phyloP scores from a whole-genome alignment of 2,797 vertebrate species.

The Nothura maculosa region DNA sequence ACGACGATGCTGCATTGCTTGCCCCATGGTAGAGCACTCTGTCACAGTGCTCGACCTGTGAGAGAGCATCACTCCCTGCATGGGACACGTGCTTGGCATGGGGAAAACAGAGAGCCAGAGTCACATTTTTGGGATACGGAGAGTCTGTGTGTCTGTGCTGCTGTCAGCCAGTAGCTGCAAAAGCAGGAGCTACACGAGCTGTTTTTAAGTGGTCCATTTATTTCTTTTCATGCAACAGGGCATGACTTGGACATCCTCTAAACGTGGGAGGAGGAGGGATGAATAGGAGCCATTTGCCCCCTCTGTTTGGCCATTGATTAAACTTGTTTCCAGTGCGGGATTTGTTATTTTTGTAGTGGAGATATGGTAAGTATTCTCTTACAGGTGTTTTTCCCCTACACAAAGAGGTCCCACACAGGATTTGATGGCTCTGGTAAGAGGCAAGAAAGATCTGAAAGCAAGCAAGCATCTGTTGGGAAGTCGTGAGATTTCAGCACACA shows the following conservation, averaged over 20 bases:
- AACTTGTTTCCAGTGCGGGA: neutral
- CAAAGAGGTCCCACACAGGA: accelerated
- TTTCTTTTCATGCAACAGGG: neutral
- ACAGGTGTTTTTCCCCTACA: neutral
- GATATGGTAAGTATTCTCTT: neutral
- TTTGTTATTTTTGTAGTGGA: neutral
- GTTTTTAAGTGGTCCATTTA: neutral
- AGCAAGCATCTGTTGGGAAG: neutral
- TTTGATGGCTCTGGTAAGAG: neutral
- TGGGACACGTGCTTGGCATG: accelerated
- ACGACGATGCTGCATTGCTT: accelerated
- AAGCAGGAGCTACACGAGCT: neutral
- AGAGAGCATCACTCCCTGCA: too few species aligned
- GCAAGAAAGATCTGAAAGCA: neutral
- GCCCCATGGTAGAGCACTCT: too few species aligned
- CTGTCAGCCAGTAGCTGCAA: neutral
- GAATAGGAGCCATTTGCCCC: neutral
- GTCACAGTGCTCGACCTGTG: too few species aligned
- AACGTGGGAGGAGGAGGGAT: neutral
- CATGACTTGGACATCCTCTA: neutral
- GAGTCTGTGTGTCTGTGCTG: accelerated
- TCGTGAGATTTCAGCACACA: neutral
- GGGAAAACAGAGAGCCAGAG: too few species aligned
- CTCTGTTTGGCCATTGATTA: neutral
- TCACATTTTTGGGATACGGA: neutral